phyloP scores from a whole-genome alignment of 1,140 invertebrate genomes.

The Holcopasites calliopsidis region DNA sequence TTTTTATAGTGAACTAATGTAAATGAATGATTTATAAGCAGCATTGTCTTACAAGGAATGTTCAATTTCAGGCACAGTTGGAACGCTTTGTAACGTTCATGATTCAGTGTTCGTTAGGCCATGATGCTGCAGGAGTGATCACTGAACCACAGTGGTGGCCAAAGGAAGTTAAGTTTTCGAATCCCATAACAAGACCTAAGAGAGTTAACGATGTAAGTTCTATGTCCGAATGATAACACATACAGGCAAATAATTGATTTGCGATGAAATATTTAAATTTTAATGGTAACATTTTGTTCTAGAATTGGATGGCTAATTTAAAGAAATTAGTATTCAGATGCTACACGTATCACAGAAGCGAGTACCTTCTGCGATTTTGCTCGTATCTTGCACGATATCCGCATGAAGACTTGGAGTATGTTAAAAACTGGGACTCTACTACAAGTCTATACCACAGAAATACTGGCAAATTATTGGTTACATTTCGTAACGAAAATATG shows the following conservation, averaged over 20 bases:
- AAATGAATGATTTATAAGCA: neutral
- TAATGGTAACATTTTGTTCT: constrained; percentile 42
- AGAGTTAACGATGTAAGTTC: constrained; percentile 77
- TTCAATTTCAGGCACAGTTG: constrained; percentile 78
- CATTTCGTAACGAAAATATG: constrained; percentile 88
- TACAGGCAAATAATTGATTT: neutral
- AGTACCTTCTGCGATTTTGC: constrained; percentile 86
- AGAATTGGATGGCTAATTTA: constrained; percentile 83
- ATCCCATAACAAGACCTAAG: constrained; percentile 82
- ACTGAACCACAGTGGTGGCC: constrained; percentile 86
- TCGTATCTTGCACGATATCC: constrained; percentile 84
- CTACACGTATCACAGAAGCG: constrained; percentile 86
- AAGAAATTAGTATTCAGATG: constrained; percentile 85
- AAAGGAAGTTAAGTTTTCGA: constrained; percentile 83
- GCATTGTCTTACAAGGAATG: neutral
- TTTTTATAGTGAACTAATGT: neutral
- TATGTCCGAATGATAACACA: neutral
- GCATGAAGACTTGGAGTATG: constrained; percentile 83
- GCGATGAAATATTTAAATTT: no score
- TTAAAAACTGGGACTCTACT: constrained; percentile 87
- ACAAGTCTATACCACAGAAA: constrained; percentile 85
- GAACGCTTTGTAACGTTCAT: constrained; percentile 87
- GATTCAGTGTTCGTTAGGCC: constrained; percentile 86
- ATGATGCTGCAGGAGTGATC: constrained; percentile 82
- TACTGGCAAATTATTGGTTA: constrained; percentile 84